Evolutionary conservation across 2,888 invertebrate genomes (phyloP).

Genomic region (Orchestes rusci): DNA sequence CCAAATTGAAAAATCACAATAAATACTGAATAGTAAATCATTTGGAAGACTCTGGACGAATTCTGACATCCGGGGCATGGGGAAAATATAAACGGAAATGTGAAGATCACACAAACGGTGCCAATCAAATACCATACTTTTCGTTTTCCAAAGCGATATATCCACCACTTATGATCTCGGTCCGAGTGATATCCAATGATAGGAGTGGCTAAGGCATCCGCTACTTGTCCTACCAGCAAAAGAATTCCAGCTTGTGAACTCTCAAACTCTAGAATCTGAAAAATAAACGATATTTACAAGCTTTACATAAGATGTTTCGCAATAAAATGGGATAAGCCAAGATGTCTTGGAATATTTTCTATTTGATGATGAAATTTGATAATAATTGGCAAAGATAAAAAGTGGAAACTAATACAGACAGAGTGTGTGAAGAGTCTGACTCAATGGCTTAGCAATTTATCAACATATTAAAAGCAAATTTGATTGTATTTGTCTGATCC

Average conservation of each 20-base stretch:
- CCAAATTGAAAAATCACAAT: conserved; percentile 85
- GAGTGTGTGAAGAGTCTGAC: too few relatives aligned
- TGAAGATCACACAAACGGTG: conserved; percentile 63
- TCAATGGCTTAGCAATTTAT: too few relatives aligned
- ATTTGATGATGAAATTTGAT: too few relatives aligned
- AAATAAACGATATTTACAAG: conserved; percentile 1
- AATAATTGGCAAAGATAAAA: too few relatives aligned
- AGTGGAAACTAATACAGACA: too few relatives aligned
- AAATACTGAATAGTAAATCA: conserved; percentile 69
- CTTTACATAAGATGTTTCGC: not conserved
- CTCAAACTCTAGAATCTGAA: conserved; percentile 51
- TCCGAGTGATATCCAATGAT: conserved; percentile 83
- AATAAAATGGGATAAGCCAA: too few relatives aligned
- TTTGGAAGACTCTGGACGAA: conserved; percentile 56
- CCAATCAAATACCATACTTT: conserved; percentile 88
- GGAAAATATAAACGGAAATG: conserved; percentile 85
- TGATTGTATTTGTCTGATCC: too few relatives aligned
- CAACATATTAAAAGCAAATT: too few relatives aligned
- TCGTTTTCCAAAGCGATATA: conserved; percentile 68
- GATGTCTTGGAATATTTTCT: too few relatives aligned
- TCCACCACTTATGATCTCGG: conserved; percentile 56
- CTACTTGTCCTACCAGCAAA: conserved; percentile 75
- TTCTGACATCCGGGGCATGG: conserved; percentile 61
- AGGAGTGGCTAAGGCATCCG: conserved; percentile 82
- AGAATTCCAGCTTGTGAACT: conserved; percentile 55